These are phyloP conservation scores for Atethmia centrago DNA, from an alignment of 2,888 invertebrate species.

Conservation along the genomic window DNA sequence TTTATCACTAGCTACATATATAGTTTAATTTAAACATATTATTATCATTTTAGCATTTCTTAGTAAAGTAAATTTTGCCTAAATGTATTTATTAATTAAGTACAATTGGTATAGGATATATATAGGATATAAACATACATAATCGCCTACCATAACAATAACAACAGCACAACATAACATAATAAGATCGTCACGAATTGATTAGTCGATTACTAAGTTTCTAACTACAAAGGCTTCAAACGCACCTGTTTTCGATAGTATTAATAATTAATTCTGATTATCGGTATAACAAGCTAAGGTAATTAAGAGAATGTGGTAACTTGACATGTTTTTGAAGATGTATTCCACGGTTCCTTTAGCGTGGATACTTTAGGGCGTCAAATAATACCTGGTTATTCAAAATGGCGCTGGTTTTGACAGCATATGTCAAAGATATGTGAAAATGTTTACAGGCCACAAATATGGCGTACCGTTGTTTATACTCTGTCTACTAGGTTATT, in stretches of 20 bases:
- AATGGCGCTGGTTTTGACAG: slow-evolving; percentile 43
- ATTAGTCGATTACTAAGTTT: slow-evolving; percentile 57
- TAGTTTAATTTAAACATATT: too few species aligned
- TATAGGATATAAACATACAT: slow-evolving; percentile 6
- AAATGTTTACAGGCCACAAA: too few species aligned
- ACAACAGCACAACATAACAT: slow-evolving; percentile 35
- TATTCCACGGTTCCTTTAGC: slow-evolving; percentile 9
- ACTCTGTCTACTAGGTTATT: too few species aligned
- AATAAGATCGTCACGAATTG: slow-evolving; percentile 45
- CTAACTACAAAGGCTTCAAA: slow-evolving; percentile 61
- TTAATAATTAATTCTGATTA: slow-evolving; percentile 83
- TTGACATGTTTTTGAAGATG: slow-evolving; percentile 76
- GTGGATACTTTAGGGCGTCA: not conserved
- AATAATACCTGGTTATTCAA: slow-evolving; percentile 8
- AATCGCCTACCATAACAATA: slow-evolving; percentile 4
- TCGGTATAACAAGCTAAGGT: slow-evolving; percentile 76
- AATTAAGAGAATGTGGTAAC: slow-evolving; percentile 78
- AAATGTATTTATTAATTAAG: not conserved
- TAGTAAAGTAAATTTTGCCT: not conserved
- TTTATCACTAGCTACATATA: too few species aligned
- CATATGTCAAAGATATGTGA: too few species aligned
- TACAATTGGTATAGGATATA: not conserved
- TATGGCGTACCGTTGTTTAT: too few species aligned
- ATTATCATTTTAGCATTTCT: not conserved
- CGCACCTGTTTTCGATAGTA: slow-evolving; percentile 78